phyloP scores from a whole-genome alignment of 2,113 vertebrate species.

The Ahaetulla prasina region DNA sequence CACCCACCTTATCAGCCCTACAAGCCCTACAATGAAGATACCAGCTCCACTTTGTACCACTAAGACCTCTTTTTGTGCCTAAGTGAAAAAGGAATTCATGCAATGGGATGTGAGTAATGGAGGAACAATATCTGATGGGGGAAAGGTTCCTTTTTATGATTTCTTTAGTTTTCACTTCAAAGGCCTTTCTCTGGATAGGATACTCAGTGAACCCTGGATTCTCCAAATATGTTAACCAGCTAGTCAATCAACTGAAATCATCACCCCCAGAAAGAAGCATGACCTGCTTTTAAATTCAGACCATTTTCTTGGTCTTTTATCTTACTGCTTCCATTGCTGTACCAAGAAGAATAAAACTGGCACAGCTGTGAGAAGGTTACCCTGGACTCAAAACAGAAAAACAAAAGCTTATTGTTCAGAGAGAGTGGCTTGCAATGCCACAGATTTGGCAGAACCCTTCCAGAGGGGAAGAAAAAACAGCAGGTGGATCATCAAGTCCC shows the following conservation, averaged over 20 bases:
- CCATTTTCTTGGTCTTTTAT: constrained; percentile 2
- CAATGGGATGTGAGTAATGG: neutral
- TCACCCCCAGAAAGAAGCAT: neutral
- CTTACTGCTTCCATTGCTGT: neutral
- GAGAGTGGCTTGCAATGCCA: neutral
- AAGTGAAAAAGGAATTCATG: neutral
- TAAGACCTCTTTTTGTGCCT: neutral
- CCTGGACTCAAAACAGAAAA: neutral
- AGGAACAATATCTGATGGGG: neutral
- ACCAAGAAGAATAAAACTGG: neutral
- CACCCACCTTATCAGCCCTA: neutral
- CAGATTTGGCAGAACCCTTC: neutral
- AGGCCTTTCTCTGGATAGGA: constrained; percentile 3
- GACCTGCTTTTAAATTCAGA: constrained; percentile 11
- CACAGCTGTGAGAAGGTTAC: neutral
- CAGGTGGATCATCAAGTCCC: neutral
- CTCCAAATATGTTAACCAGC: neutral
- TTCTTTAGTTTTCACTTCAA: constrained; percentile 1
- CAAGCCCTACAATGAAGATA: neutral
- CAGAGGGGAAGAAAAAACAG: neutral
- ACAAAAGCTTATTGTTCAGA: neutral
- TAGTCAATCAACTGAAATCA: neutral
- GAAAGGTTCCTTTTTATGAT: neutral
- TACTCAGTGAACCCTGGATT: constrained; percentile 4
- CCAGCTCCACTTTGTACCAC: neutral